A percentile compares a stretch with the other conserved stretches of the same genome.
phyloP scores from a whole-genome alignment of 2,797 vertebrate genomes.

The Myotis pilosus region DNA sequence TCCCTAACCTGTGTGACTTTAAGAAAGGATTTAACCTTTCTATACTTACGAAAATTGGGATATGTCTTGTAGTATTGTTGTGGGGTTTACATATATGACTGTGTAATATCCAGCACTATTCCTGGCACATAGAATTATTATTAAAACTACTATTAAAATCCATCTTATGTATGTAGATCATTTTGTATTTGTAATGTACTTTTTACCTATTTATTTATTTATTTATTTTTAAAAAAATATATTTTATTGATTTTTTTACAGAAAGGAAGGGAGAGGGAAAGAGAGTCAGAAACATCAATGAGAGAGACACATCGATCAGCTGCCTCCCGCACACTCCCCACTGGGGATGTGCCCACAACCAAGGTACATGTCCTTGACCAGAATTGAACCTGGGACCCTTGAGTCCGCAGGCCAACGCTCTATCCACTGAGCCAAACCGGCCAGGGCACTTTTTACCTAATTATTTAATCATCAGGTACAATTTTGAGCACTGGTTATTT shows the following conservation, averaged over 20 bases:
- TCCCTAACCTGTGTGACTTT: background rate
- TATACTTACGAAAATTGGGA: background rate
- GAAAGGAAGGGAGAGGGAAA: no score
- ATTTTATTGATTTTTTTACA: no score
- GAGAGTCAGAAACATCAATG: no score
- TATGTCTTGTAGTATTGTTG: background rate
- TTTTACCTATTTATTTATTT: conserved; percentile 4
- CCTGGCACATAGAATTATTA: background rate
- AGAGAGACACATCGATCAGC: no score
- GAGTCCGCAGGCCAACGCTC: no score
- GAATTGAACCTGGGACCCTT: no score
- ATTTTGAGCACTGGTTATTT: background rate
- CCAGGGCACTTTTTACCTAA: no score
- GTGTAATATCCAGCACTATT: background rate
- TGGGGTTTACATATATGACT: background rate
- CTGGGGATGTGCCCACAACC: no score
- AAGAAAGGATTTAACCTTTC: background rate
- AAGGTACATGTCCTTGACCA: no score
- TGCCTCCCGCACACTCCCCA: no score
- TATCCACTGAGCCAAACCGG: no score
- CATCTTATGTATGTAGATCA: background rate
- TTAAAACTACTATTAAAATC: background rate
- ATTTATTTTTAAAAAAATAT: no score
- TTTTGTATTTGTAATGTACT: background rate
- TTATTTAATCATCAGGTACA: background rate